Evolutionary conservation across 2,113 vertebrate genomes (phyloP), one percentile per base, ranked within the genome.

Genomic region (Salminus brasiliensis): DNA sequence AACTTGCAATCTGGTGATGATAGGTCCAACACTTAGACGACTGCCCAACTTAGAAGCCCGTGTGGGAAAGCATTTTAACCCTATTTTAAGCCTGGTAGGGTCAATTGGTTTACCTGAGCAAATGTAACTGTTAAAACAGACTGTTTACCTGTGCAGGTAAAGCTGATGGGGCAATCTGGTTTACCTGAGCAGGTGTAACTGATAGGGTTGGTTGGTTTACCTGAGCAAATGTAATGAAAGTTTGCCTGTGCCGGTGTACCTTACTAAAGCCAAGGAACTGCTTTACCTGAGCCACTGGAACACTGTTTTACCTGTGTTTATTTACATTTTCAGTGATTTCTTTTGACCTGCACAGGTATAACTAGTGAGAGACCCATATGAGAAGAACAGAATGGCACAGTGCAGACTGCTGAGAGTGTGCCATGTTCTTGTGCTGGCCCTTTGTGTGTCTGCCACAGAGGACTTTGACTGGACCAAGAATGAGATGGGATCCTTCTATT

Each of bases 401-500:
- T 1, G 29, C 72, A 27, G 49, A 47, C 8, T 79, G 49, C 80
- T 88, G 80, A 87, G 79, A 45, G 34, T 73, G 7, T 87, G 82
- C 87, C 92, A 83, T n/a, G 27, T 88, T 72, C 85, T 95, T 0
- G 25, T 85, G 18, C 87, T 92, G 76, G 36, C 80, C 49, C 23
- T 79, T 9, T 53, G 32, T 27, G 89, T 88, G 49, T 91, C 86
- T 0, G 65, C 87, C 41, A 63, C 86, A 10, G 83, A 91, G 60
- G 93, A 93, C 29, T 94, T 93, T 75, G 87, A 90, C 45, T 93
- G 93, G 91, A 94, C 93, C 43, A 94, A 94, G 89, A 94, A 91
- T 16, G 91, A 95, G 0, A 91, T 80, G 0, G 87, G 92, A 41
- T 93, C 95, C 53, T 98, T 98, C 93, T 93, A 93, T 85, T 97